Base-by-base conservation (phyloP, 2,797 vertebrate genomes). In the Lateolabrax maculatus region DNA sequence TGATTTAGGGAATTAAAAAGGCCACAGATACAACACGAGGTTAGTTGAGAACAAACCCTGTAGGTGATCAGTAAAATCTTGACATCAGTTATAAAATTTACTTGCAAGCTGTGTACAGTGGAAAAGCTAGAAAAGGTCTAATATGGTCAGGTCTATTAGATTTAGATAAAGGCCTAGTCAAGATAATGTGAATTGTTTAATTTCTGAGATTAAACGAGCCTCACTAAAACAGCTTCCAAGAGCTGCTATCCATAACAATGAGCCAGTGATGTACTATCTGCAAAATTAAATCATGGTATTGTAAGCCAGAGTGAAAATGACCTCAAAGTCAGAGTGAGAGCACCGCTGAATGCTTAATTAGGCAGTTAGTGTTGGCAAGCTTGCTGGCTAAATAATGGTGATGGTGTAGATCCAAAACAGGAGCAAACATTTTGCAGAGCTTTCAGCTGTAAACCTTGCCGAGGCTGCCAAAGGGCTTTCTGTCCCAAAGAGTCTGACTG, bases 321-420 rank as follows among this genome's bases (percentile, higher is more conserved):
- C 91, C 92, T 91, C 85, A 88, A 90, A 86, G 90, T 92, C 88
- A 85, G 77, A 74, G 71, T 67, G 78, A 88, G 82, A 87, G 89
- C 73, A 70, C 75, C 56, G 46, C 80, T 87, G 89, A 91, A 92
- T 90, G 85, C 86, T 85, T 91, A 90, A 93, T 93, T 91, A 89
- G 80, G 81, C 89, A 80, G 88, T 91, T 86, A 89, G 83, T 77
- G 86, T 90, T 91, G 92, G 92, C 91, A 91, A 83, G 87, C 77
- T 18, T 37, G 25, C 71, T 46, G 77, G 86, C 84, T 90, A 88
- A 90, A 91, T 93, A 86, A 94, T 90, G 84, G 81, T 48, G 71
- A 85, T 92, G 92, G 84, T 92, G 75, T 71, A 63, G 74, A 83
- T 93, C 90, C 92, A 90, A 91, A 90, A 81, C 78, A 86, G 77